Percentiles rank a stretch among this genome's conserved stretches.
Conservation (phyloP, 2,888 invertebrate species). For the Mactromeris polynyma region DNA sequence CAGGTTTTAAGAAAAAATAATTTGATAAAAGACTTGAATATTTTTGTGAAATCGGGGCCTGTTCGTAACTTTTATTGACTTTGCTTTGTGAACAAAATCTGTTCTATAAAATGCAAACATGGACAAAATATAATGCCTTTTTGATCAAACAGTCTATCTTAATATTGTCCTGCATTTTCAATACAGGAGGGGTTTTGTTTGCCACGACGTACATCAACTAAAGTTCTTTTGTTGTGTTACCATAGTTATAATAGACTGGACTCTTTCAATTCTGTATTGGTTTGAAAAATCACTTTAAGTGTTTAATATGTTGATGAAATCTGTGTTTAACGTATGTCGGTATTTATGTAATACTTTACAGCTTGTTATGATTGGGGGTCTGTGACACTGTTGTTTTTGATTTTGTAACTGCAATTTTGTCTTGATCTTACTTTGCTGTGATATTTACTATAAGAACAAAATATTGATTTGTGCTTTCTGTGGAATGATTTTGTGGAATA, state of each 20-base stretch:
- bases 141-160: too few relatives aligned
- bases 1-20: too few relatives aligned
- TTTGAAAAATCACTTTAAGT: not conserved
- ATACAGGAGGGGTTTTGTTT: too few relatives aligned
- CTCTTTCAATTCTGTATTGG: not conserved
- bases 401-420: not conserved
- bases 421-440: not conserved
- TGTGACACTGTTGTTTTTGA: not conserved
- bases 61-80: too few relatives aligned
- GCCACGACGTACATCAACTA: too few relatives aligned
- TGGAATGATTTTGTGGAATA: not conserved
- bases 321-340: not conserved
- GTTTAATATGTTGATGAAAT: not conserved
- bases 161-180: too few relatives aligned
- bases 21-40: too few relatives aligned
- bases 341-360: not conserved
- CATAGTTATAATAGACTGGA: not conserved
- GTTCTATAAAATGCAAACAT: too few relatives aligned
- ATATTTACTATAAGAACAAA: constrained; percentile 4
- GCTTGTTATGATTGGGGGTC: not conserved
- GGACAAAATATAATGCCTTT: too few relatives aligned
- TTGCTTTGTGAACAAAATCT: too few relatives aligned
- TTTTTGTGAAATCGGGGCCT: too few relatives aligned
- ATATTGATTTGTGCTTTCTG: not conserved
- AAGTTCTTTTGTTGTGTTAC: too few relatives aligned